Conservation (phyloP, 1,140 invertebrate species). For the Micrasema longulum region DNA sequence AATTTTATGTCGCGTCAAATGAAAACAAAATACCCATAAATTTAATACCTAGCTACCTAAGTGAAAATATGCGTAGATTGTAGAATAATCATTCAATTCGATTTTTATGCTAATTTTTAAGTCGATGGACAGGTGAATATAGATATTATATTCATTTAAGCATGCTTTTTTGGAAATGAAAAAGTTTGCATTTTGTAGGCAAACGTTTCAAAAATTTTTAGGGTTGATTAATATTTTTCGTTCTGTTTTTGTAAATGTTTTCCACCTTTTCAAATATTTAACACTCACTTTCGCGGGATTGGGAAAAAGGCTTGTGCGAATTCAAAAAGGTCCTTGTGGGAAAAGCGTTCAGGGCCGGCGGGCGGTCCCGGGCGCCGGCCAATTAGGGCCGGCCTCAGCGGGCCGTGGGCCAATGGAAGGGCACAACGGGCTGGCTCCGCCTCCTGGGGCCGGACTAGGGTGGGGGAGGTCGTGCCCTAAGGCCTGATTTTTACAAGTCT, state of each 20-base stretch:
- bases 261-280: no score
- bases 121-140: no score
- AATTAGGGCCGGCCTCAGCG: conserved; percentile 51
- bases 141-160: no score
- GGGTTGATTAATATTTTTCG: neutral
- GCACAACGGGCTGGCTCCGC: conserved; percentile 50
- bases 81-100: no score
- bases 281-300: conserved; percentile 6
- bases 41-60: no score
- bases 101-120: no score
- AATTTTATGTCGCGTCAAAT: no score
- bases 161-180: no score
- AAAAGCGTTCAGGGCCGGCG: conserved; percentile 47
- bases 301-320: conserved; percentile 1
- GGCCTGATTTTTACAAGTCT: neutral
- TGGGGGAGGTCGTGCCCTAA: conserved; percentile 42
- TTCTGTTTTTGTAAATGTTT: neutral
- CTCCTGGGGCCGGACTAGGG: conserved; percentile 45
- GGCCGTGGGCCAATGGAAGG: conserved; percentile 55
- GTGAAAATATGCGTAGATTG: no score
- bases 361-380: conserved; percentile 52
- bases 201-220: no score
- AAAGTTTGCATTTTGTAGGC: no score
- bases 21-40: no score
- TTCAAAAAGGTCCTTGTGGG: conserved; percentile 16